Base-by-base conservation (phyloP, 1,140 invertebrate genomes). In the Eurosta solidaginis region DNA sequence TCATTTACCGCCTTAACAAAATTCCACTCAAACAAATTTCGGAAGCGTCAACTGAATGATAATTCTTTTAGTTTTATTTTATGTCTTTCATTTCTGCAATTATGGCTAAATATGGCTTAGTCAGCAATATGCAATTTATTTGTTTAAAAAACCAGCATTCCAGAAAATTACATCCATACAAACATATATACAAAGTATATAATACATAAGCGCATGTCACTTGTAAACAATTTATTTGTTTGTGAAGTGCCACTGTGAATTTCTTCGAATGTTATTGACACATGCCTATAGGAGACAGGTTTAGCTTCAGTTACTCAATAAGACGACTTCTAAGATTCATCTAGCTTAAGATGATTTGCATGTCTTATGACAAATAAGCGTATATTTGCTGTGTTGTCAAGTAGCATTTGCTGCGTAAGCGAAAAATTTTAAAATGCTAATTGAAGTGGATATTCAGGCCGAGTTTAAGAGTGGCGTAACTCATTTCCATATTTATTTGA, bases 211-310 rank as follows among this genome's bases (percentile, higher is more conserved):
- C 27, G 6, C 22, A 63, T 63, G 36, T 63, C 54, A 63, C 36
- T 63, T 36, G 36, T 33, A 63, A 63, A 63, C 54, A 63, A 33
- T 63, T 63, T 36, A 25, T 63, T 63, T 25, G 17, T 63, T 63
- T n/a, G n/a, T 63, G 12, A 20, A 36, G 54, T n/a, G 54, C 54
- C 7, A 63, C 54, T 63, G 54, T 33, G 54, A 29, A 63, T 22
- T 63, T 63, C 54, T 33, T 63, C 27, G 54, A 63, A 63, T 36
- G 17, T 29, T 63, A 29, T 63, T 63, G 54, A 33, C 54, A 25
- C 50, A 54, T n/a, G n/a, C n/a, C n/a, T n/a, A n/a, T n/a, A n/a
- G n/a, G n/a, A n/a, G n/a, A n/a, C 22, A 33, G 54, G 22, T 29
- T 25, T 29, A 63, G 54, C 29, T 36, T 36, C 54, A 33, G 14